Base-by-base conservation (phyloP, 1,140 invertebrate genomes). In the Drosophila obscura region DNA sequence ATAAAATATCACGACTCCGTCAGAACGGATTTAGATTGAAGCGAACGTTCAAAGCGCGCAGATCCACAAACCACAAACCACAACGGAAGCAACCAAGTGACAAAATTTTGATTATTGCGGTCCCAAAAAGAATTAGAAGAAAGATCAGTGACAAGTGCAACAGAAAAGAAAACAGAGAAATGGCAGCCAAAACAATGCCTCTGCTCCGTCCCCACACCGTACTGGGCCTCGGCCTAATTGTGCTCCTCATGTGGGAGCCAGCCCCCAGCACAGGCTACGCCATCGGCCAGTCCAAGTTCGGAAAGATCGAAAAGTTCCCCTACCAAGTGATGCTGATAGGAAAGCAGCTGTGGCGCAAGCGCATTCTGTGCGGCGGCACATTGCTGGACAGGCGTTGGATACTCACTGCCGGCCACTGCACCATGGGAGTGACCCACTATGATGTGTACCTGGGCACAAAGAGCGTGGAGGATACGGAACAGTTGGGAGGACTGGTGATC, bases 331-430 rank as follows among this genome's bases (percentile, higher is more conserved):
- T 91, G 90, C 67, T 91, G 28, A 91, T 91, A 3, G 90, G 90
- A n/a, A 91, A 91, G 45, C 88, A 90, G 41, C 61, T 91, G 64
- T 91, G 90, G 88, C 77, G 90, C 49, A 91, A 89, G 24, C 88
- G 90, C 19, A 90, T 91, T 7, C 80, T 96, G 1, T 96, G 96
- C 75, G 96, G 96, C 41, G 96, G 96, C 56, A 95, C 95, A 0
- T 90, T 97, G 11, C 94, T 97, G 61, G 95, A 96, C 72, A 84
- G 93, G 1, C 92, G 94, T 4, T 95, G 96, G 90, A 93, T 97
- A 26, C 90, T 97, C 24, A 96, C 96, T 11, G 96, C 96, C 11
- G 96, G 96, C 49, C 96, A 97, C 83, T 96, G 96, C 80, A 93
- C 96, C 19, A 96, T 96, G 80, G 90, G 90, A 0, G 90, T 91